Evolutionary conservation across 2,888 invertebrate species (phyloP), one percentile per base, ranked within the genome.

Genomic region (Papilio protenor): DNA sequence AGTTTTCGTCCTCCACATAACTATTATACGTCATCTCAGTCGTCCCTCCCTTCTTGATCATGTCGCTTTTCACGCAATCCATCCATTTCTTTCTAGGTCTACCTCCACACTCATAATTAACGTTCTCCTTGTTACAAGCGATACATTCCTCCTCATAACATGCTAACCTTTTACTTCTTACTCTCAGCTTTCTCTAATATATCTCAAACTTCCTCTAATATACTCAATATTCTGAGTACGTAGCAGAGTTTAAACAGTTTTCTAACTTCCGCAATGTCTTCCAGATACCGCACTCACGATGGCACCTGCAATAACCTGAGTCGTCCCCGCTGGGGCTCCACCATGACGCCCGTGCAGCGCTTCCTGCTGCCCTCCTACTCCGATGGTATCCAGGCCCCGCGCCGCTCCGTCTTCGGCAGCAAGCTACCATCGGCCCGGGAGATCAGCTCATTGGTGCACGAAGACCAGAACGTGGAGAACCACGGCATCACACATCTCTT

Each of bases 221-320:
- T n/a, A n/a, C n/a, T n/a, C 3, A 27, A 47, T 47, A 47, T 52
- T 16, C 16, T 55, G 55, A 0, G 55, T 8, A 55, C 16, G 3
- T 47, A 47, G 47, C 21, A 21, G 21, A 21, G 21, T 49, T 18
- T 47, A 64, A 57, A 14, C 23, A 49, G 21, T 70, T 45, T 5
- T 57, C 40, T 57, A 78, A 40, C 47, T 16, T 23, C 18, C 5
- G 70, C 16, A n/a, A 4, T 49, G 47, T 4, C 73, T 80, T 79
- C 14, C 83, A 95, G 96, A 80, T 98, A 98, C 91, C 96, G 98
- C 75, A 97, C 98, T 1, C 96, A 97, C 76, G 98, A 98, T 87
- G 98, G 98, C 55, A 97, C 98, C 55, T 98, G 98, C 91, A 98
- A 98, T 91, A 98, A 98, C 91, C 91, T 96, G 75, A 94, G 95